Conservation (phyloP, 2,888 invertebrate genomes). For the Caenorhabditis drosophilae region DNA sequence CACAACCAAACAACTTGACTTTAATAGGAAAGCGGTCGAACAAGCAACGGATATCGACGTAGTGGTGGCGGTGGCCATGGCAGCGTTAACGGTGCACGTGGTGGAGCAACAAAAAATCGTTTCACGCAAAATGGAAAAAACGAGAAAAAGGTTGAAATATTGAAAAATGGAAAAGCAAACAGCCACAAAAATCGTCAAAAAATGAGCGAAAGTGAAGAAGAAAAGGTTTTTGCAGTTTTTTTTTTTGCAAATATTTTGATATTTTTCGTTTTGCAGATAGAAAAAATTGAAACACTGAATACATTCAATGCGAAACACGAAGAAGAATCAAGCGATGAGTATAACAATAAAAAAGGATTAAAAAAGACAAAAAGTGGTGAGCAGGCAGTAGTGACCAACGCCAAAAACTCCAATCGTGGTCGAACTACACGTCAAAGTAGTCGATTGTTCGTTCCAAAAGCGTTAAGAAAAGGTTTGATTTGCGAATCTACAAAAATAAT, state of each 20-base stretch:
- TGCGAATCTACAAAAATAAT: too few species aligned
- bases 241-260: too few species aligned
- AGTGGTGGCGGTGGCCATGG: neutral
- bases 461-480: constrained; percentile 25
- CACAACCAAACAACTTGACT: neutral
- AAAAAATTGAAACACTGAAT: constrained; percentile 1
- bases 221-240: too few species aligned
- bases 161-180: neutral
- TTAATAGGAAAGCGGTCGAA: constrained; percentile 1
- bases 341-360: too few species aligned
- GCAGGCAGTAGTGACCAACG: too few species aligned
- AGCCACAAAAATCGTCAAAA: too few species aligned
- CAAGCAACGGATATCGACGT: neutral
- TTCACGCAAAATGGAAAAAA: neutral
- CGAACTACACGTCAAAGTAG: constrained; percentile 11
- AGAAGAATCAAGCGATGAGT: too few species aligned
- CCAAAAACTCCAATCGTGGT: neutral
- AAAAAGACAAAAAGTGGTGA: too few species aligned
- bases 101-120: neutral
- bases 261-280: too few species aligned
- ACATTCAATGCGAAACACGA: too few species aligned
- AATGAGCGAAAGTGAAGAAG: too few species aligned
- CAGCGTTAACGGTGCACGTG: too few species aligned
- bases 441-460: constrained; percentile 31
- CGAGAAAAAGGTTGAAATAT: neutral